Percentiles rank a stretch among this genome's conserved stretches.
phyloP scores from a whole-genome alignment of 2,113 vertebrate genomes.

The Siniperca chuatsi region DNA sequence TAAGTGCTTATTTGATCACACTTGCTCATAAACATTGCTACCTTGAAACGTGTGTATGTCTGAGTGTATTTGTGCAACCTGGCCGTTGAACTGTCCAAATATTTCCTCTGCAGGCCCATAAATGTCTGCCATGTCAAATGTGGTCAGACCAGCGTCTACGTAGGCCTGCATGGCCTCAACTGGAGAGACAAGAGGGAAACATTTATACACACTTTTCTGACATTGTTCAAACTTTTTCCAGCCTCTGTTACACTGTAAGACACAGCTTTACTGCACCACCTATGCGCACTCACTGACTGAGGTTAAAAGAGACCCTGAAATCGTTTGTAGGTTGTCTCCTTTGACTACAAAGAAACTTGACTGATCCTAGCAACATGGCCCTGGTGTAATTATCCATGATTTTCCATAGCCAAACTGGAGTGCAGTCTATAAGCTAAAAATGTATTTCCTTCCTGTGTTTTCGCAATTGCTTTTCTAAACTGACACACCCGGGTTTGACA shows the following conservation, averaged over 20 bases:
- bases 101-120: conserved; percentile 76
- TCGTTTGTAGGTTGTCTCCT: no score
- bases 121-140: conserved; percentile 75
- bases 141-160: conserved; percentile 66
- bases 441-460: neutral
- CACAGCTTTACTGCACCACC: no score
- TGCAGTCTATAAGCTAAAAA: neutral
- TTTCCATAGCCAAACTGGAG: neutral
- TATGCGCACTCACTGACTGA: no score
- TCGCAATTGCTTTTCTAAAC: neutral
- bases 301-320: no score
- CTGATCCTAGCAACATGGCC: no score
- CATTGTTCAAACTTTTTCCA: no score
- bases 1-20: neutral
- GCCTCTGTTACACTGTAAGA: no score
- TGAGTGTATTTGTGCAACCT: conserved; percentile 35
- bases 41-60: neutral
- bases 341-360: no score
- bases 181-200: conserved; percentile 20
- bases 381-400: neutral
- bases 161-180: conserved; percentile 70
- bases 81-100: conserved; percentile 67
- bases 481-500: neutral
- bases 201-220: neutral
- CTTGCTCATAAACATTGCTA: neutral